Percentiles rank a stretch among this genome's conserved stretches.
phyloP scores from a whole-genome alignment of 2,797 vertebrate genomes.

The Pseudochirops cupreus region DNA sequence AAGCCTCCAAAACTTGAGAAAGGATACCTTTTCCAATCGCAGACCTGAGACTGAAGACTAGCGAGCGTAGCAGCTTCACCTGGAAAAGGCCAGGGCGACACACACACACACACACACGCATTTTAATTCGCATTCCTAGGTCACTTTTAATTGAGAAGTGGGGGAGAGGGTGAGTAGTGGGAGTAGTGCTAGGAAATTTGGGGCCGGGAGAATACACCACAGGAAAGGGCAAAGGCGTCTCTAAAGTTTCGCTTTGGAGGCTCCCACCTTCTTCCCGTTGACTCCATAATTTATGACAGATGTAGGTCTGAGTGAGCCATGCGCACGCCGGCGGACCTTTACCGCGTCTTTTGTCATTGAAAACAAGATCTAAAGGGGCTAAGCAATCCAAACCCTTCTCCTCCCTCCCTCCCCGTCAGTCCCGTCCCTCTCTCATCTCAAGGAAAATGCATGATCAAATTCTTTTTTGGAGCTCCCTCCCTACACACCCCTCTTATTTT shows the following conservation, averaged over 20 bases:
- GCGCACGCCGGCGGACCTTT: constrained; percentile 77
- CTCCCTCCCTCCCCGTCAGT: constrained; percentile 16
- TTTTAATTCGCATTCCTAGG: background rate
- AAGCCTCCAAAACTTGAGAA: background rate
- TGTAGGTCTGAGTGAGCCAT: constrained; percentile 78
- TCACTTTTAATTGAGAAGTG: background rate
- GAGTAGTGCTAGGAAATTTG: background rate
- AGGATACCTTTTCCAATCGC: background rate
- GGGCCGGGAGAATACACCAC: background rate
- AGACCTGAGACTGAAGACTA: background rate
- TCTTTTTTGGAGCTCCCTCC: constrained; percentile 41
- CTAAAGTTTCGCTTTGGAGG: background rate
- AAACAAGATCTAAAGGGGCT: constrained; percentile 66
- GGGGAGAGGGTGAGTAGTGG: background rate
- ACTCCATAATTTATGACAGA: constrained; percentile 82
- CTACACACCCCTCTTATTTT: constrained; percentile 61
- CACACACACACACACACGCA: background rate
- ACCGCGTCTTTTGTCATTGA: constrained; percentile 77
- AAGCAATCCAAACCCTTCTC: constrained; percentile 28
- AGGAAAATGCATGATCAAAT: constrained; percentile 60
- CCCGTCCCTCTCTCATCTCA: constrained; percentile 65
- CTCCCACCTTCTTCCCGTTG: constrained; percentile 78
- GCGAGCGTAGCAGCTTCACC: background rate
- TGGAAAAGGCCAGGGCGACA: background rate
- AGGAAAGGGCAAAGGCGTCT: background rate